Base-by-base conservation (phyloP, 2,113 vertebrate genomes). In the Cricetomys ansorgei region DNA sequence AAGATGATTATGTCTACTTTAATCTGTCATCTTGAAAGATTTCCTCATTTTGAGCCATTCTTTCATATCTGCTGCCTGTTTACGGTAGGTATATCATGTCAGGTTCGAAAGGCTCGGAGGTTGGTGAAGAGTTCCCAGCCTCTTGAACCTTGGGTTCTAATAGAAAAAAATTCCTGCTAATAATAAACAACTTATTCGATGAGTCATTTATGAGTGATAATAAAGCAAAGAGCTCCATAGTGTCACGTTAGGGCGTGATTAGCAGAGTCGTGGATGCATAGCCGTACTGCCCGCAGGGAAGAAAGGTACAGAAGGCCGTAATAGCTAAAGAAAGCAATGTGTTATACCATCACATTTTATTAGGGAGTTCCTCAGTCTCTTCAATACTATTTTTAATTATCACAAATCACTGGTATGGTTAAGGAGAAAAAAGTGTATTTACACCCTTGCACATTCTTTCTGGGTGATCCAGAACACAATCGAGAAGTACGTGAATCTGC, bases 381-480 rank as follows among this genome's bases (percentile, higher is more conserved):
- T 92, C 57, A 69, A 70, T 69, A 27, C 64, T 64, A 59, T 6
- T 40, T 29, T 57, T 86, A 40, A 73, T 45, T 57, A 55, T 27
- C 34, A 19, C 31, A 64, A 53, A 50, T 55, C 50, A 69, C 25
- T 81, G 69, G 23, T 62, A 23, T 92, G 2, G 29, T 69, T 92
- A 87, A 75, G 59, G 67, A 55, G 21, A 92, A 89, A 87, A 70
- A 94, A 81, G 92, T 62, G 9, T 11, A 79, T 65, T 59, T 73
- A 67, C 43, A 16, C 3, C 10, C 1, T 75, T 75, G 3, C 8
- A 29, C 8, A 25, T 12, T 31, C 50, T 92, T 94, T 43, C 48
- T 69, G 37, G 29, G 21, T 50, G 17, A 19, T 50, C 27, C 31
- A 34, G 23, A 64, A 89, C 19, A 12, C 70, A 81, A 27, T 87